phyloP scores from a whole-genome alignment of 2,113 vertebrate genomes.

The Pachypanchax playfairii region DNA sequence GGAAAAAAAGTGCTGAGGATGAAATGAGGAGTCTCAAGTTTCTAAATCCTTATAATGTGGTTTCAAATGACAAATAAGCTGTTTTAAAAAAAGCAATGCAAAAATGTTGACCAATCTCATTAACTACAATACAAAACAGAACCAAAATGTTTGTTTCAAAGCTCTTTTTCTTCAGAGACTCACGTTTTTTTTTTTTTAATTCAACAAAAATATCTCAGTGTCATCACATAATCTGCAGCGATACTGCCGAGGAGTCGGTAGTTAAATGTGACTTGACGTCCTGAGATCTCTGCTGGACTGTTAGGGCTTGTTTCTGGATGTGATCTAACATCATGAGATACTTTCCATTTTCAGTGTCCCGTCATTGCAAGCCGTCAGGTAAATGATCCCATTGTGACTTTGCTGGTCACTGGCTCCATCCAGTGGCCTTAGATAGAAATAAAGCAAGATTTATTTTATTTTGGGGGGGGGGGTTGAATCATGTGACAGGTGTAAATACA shows the following conservation, averaged over 20 bases:
- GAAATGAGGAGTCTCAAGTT: too few species aligned
- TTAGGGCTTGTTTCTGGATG: constrained; percentile 51
- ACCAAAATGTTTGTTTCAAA: neutral
- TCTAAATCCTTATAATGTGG: too few species aligned
- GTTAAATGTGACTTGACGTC: too few species aligned
- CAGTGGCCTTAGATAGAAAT: constrained; percentile 63
- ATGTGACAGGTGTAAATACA: constrained; percentile 66
- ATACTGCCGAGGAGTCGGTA: constrained; percentile 12
- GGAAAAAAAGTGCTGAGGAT: constrained; percentile 15
- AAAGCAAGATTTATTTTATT: constrained; percentile 27
- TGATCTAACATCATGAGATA: too few species aligned
- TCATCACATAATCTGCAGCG: neutral
- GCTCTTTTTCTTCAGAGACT: neutral
- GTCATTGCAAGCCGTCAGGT: constrained; percentile 22
- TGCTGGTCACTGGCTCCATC: constrained; percentile 69
- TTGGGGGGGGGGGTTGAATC: constrained; percentile 7
- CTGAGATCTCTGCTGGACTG: neutral
- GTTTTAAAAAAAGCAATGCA: neutral
- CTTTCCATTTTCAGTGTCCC: constrained; percentile 15
- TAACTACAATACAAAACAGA: neutral
- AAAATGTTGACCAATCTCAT: too few species aligned
- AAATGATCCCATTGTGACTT: constrained; percentile 29
- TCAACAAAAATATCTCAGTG: neutral
- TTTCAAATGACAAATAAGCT: too few species aligned
- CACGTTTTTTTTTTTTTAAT: neutral